Evolutionary conservation across 2,888 invertebrate species (phyloP), one percentile per base, ranked within the genome.

Genomic region (Tineola bisselliella): DNA sequence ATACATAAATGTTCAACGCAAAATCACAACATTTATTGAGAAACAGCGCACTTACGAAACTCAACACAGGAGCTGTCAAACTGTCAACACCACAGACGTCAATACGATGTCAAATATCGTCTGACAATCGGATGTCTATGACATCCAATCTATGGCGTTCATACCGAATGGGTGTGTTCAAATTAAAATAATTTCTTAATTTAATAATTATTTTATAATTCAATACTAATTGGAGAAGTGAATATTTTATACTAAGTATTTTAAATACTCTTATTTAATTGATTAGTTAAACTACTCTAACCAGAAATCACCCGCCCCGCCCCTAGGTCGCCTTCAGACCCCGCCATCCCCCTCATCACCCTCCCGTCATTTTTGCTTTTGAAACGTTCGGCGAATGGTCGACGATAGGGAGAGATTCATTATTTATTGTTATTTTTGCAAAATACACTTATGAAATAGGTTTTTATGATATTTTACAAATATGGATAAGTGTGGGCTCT

Each of bases 401-500:
- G 25, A 25, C 25, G 18, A 6, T 5, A 19, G 19, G 56, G 11
- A 72, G 77, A 77, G 77, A 72, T 76, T 69, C 70, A 73, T 71
- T 74, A 76, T 75, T 77, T 73, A 70, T 68, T 65, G n/a, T 48
- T 48, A 10, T 48, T 48, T 17, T n/a, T 3, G 48, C 15, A 19
- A 56, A 56, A 56, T 25, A 56, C 18, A 12, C 56, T 56, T 25
- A 25, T 25, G 13, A 5, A 54, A 54, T 54, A 54, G 54, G 8
- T 15, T 54, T 18, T 48, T 15, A 48, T 6, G 19, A 25, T 19
- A n/a, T 13, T 54, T 48, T 30, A 44, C 44, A 48, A 60, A 19
- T 65, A 87, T 86, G 86, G 84, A 87, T 77, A 83, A 80, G 70
- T 87, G 87, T 80, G 86, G 81, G 66, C 81, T 84, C 66, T 87